Base-by-base conservation (phyloP, 2,113 vertebrate species). In the Sakesphorus luctuosus region DNA sequence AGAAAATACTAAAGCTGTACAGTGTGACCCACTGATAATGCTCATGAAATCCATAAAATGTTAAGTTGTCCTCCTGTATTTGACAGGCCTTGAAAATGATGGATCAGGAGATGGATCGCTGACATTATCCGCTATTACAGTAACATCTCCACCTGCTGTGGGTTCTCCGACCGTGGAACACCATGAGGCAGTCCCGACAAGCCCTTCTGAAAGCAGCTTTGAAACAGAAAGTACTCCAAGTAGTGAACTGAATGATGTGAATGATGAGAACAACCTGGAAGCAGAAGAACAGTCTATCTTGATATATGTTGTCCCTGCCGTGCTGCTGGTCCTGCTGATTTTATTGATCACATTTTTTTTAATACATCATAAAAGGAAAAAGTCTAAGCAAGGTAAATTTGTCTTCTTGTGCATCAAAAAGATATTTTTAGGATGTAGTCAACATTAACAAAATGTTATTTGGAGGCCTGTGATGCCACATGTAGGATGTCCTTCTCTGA, bases 311-410 rank as follows among this genome's bases (percentile, higher is more conserved):
- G 47, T 97, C 55, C 98, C 98, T 0, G 5, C 72, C 8, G 55
- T 31, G 2, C 62, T 97, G 29, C n/a, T 98, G 75, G 47, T 89
- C 59, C 23, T 98, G 35, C 53, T 98, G 18, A n/a, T 98, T 92
- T 55, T 97, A 15, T 62, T 94, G 3, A 74, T 93, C 61, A 2
- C 76, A 17, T 47, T 96, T 92, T 44, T 98, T 62, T 35, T 92
- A 77, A 84, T 35, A 52, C 68, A 67, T 71, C 95, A 55, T 43
- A 98, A 93, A 92, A 96, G 75, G 77, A 98, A 97, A 94, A 97
- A 94, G 78, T 55, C 87, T 17, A 98, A 98, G 38, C 93, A 97
- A 98, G 98, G 98, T 98, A 98, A 97, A 91, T 84, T 83, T 68
- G 11, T 65, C 36, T 56, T 91, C 81, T 84, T 6, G 1, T 1